Evolutionary conservation across 2,888 invertebrate species (phyloP).

Genomic region (Maniola hyperantus): DNA sequence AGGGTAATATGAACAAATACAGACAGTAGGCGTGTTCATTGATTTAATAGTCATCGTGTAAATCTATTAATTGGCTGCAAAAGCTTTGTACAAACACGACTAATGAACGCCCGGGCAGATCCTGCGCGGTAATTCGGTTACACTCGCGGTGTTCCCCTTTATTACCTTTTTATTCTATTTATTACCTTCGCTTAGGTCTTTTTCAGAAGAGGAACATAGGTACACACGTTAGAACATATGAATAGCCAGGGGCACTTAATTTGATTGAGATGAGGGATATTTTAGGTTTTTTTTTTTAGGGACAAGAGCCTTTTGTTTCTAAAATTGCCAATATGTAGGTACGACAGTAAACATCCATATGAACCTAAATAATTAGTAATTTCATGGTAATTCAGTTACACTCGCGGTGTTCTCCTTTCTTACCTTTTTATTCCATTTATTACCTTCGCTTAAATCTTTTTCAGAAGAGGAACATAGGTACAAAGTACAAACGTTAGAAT

Average conservation of each 20-base stretch:
- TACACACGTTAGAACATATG: no score
- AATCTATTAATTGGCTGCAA: slow-evolving; percentile 61
- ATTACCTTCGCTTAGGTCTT: slow-evolving; percentile 28
- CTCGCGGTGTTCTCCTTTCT: slow-evolving; percentile 54
- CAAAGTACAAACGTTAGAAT: not conserved
- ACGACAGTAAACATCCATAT: no score
- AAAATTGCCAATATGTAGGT: no score
- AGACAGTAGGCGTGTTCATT: slow-evolving; percentile 54
- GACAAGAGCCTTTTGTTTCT: no score
- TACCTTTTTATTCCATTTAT: slow-evolving; percentile 46
- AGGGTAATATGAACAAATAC: slow-evolving; percentile 52
- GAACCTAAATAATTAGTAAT: no score
- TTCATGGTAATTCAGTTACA: slow-evolving; percentile 67
- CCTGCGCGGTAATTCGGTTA: slow-evolving; percentile 62
- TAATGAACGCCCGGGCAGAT: slow-evolving; percentile 64
- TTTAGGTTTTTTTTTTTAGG: no score
- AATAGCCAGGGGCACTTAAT: no score
- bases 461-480: not conserved
- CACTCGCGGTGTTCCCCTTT: slow-evolving; percentile 54
- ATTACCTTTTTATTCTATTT: slow-evolving; percentile 48
- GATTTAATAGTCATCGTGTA: slow-evolving; percentile 61
- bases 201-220: slow-evolving; percentile 13
- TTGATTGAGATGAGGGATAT: no score
- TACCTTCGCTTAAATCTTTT: slow-evolving; percentile 28
- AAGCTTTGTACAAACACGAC: slow-evolving; percentile 66